These are phyloP conservation scores for Dromaius novaehollandiae DNA, from an alignment of 2,113 vertebrate genomes.

Conservation along the genomic window DNA sequence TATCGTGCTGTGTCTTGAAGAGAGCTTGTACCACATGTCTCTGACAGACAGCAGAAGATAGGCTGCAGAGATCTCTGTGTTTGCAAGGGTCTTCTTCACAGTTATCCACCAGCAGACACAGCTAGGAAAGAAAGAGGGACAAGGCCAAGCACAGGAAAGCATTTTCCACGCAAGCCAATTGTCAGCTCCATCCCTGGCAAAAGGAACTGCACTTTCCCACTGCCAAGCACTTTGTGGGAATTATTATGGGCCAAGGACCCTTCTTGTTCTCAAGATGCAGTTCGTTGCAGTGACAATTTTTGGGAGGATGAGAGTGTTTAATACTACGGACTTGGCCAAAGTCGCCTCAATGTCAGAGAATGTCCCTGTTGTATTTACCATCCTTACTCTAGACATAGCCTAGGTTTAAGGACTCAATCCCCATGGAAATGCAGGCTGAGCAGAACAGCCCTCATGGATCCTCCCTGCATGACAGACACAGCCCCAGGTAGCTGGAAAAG, in stretches of 20 bases:
- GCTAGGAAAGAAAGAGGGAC: not conserved
- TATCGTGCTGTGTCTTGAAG: not conserved
- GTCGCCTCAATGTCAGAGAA: too few relatives aligned
- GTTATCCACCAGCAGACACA: not conserved
- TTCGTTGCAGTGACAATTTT: not conserved
- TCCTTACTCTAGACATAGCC: not conserved
- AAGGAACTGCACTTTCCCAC: not conserved
- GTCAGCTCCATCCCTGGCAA: not conserved
- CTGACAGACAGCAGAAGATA: not conserved
- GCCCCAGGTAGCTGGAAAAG: not conserved
- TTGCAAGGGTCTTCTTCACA: not conserved
- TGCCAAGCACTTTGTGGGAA: too few relatives aligned
- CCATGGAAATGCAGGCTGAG: not conserved
- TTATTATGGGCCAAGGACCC: too few relatives aligned
- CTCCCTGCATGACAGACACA: not conserved
- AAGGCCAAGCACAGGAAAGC: not conserved
- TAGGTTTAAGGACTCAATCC: not conserved
- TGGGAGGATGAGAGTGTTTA: not conserved
- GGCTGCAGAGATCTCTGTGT: not conserved
- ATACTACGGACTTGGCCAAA: not conserved
- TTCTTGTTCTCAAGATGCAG: not conserved
- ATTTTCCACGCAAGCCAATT: not conserved
- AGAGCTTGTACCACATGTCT: not conserved
- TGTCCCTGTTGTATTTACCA: not conserved
- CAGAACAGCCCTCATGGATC: not conserved